Evolutionary conservation across 2,888 invertebrate genomes (phyloP).

Genomic region (Escarpia spicata): DNA sequence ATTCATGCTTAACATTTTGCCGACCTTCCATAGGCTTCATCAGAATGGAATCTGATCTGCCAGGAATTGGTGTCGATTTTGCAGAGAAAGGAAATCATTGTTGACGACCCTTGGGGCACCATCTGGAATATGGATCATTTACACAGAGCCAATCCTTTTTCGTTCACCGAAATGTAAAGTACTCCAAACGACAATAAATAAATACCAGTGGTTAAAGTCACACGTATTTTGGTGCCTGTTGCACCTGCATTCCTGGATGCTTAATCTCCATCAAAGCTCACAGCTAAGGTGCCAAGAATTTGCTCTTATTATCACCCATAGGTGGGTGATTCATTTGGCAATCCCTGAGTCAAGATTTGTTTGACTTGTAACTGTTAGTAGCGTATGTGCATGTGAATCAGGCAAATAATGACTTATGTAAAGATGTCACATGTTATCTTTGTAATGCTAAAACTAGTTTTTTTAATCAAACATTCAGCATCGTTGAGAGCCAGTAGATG

Average conservation of each 20-base stretch:
- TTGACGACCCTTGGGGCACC: not conserved
- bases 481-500: no score
- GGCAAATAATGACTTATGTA: not conserved
- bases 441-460: no score
- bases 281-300: not conserved
- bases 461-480: no score
- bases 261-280: not conserved
- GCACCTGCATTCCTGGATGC: not conserved
- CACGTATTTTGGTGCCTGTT: not conserved
- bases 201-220: not conserved
- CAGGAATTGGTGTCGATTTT: not conserved
- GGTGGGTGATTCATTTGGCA: not conserved
- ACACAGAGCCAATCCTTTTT: not conserved
- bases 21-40: not conserved
- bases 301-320: not conserved
- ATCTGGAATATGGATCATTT: not conserved
- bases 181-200: not conserved
- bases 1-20: not conserved
- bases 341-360: not conserved
- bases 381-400: not conserved
- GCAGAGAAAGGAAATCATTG: not conserved
- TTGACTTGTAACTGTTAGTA: not conserved
- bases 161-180: not conserved
- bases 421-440: no score
- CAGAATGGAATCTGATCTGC: slow-evolving; percentile 12